Evolutionary conservation across 1,140 invertebrate genomes (phyloP), one percentile per base, ranked within the genome.

Genomic region (Elymnias hypermnestra): DNA sequence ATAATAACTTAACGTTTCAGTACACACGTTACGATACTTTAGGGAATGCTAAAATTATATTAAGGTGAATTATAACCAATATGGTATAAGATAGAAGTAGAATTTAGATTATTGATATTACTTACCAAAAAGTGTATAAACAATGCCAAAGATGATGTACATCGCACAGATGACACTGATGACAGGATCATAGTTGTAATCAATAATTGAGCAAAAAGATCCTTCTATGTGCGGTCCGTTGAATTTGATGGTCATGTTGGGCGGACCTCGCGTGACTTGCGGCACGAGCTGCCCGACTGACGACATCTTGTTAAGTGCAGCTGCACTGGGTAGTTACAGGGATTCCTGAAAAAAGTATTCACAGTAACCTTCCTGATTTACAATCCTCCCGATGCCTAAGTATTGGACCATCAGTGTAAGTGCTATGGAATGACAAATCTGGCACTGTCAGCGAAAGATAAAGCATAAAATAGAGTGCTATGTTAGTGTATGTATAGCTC

Each of bases 101-200:
- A 81, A n/a, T n/a, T n/a, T n/a, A n/a, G n/a, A n/a, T n/a, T n/a
- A n/a, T n/a, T n/a, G n/a, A n/a, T n/a, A n/a, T n/a, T n/a, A n/a
- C 83, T 87, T 72, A 89, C 88, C 89, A 41, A 90, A 87, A 14
- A 90, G 52, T 23, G 88, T 89, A 43, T 90, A 90, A 2, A 90
- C 89, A 46, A 90, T 87, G 12, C 89, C 89, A 62, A 90, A 90
- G 2, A 88, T 64, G 41, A 87, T 82, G 31, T 87, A 87, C 83
- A 87, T 87, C 31, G 81, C 77, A 59, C 85, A 84, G n/a, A 86
- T 70, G 3, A 85, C 47, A 38, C 81, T 78, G 12, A 76, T 66
- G 10, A 79, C 44, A 2, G 82, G 83, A 35, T 87, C 83, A 57
- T 85, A 85, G 57, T 82, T 83, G 47, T 77, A 78, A 51, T 86